Percentiles rank a stretch among this genome's conserved stretches.
phyloP scores from a whole-genome alignment of 2,113 vertebrate genomes.

The Syrrhaptes paradoxus region DNA sequence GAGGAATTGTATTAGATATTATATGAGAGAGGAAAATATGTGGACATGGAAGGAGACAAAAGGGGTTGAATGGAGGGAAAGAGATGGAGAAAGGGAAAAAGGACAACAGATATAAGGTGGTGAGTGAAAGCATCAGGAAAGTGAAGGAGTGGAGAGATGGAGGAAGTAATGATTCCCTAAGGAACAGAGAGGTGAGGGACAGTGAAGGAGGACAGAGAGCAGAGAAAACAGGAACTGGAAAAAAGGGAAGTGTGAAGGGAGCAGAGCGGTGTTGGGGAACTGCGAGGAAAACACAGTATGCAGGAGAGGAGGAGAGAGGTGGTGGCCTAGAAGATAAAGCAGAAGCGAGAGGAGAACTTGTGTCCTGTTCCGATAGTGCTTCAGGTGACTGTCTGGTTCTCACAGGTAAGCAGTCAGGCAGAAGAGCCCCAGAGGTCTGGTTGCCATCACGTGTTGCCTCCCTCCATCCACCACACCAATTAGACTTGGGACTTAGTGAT shows the following conservation, averaged over 20 bases:
- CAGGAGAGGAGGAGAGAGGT: neutral
- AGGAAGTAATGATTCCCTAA: neutral
- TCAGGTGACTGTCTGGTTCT: neutral
- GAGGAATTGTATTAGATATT: slow-evolving; percentile 11
- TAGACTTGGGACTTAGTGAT: neutral
- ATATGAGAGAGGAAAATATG: neutral
- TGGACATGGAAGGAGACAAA: neutral
- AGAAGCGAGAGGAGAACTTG: neutral
- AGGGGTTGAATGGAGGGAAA: neutral
- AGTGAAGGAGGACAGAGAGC: neutral
- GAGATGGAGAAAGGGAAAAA: neutral
- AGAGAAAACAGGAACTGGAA: neutral
- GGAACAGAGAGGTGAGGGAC: neutral
- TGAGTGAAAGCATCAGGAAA: neutral
- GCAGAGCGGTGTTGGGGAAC: neutral
- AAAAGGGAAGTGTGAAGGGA: neutral
- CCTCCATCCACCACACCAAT: neutral
- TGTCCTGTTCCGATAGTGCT: neutral
- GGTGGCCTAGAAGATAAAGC: neutral
- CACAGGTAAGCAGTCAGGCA: neutral
- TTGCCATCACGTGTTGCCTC: neutral
- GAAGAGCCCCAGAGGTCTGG: neutral
- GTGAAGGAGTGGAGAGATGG: neutral
- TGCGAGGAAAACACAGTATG: neutral
- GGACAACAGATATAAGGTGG: neutral